Evolutionary conservation across 2,888 invertebrate genomes (phyloP), one percentile per base, ranked within the genome.

Genomic region (Nomada fabriciana): DNA sequence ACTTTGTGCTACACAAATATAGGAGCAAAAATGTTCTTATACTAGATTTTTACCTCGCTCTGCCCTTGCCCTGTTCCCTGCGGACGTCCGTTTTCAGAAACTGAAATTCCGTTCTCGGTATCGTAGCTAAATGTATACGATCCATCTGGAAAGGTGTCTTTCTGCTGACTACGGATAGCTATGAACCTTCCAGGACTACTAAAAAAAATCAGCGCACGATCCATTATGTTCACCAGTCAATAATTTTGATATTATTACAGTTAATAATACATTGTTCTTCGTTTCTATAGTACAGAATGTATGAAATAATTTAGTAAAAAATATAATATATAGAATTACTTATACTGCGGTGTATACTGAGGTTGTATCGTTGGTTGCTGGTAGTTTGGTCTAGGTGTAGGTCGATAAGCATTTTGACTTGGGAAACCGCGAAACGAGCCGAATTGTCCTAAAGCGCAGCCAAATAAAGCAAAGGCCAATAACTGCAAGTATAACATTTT

Each of bases 61-160:
- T 80, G 85, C 71, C 91, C 92, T 57, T 91, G 92, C 0, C 88
- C 86, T 20, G 88, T 86, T 11, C 83, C 84, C 84, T 91, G 92
- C 1, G 93, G 90, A 20, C 89, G 89, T 76, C 93, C 93, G n/a
- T 76, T 90, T 82, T 92, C 93, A 0, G 89, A 87, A 0, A 90
- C 93, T 1, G 92, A 91, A 76, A 94, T 94, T 68, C 94, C 94
- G 80, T 94, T 94, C 18, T 91, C 94, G 43, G 94, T 94, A 68
- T 93, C 93, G 83, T 93, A 94, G 71, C 92, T 92, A 86, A 84
- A 93, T 5, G 73, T 85, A 69, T 93, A 93, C 69, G 92, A 88
- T 63, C 93, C 93, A 75, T 93, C 93, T 4, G 93, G 93, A 50
- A 89, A 88, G 57, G 89, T 87, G 36, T 92, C 92, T 43, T 89